Conservation (phyloP, 2,797 vertebrate genomes). For the Delichon dasypus region DNA sequence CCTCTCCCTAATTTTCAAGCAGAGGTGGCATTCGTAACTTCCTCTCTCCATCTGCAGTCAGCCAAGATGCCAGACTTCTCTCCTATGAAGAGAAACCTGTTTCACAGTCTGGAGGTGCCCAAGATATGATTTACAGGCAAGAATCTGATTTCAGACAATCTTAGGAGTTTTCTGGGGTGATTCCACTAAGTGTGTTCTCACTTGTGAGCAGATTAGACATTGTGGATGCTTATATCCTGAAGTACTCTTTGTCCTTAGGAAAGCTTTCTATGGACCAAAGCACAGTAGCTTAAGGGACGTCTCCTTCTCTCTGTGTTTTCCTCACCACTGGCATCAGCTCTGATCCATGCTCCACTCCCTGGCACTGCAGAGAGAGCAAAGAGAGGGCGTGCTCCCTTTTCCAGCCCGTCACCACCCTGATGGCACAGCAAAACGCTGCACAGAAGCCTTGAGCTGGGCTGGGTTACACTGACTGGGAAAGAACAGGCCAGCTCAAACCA, state of each 20-base stretch:
- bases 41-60: neutral
- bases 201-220: neutral
- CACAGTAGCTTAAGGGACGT: neutral
- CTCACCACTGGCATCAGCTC: neutral
- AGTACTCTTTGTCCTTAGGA: neutral
- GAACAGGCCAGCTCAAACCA: neutral
- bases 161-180: neutral
- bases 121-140: neutral
- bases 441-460: neutral
- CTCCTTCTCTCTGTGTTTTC: neutral
- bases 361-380: neutral
- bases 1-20: neutral
- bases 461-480: neutral
- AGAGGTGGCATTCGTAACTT: neutral
- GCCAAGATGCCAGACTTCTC: neutral
- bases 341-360: neutral
- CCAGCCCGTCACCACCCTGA: neutral
- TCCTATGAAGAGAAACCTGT: neutral
- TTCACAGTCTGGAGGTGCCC: neutral
- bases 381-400: neutral
- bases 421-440: rapidly evolving
- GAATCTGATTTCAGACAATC: neutral
- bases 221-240: neutral
- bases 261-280: neutral
- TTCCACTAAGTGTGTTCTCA: neutral